phyloP scores from a whole-genome alignment of 1,140 invertebrate genomes.

The Rhagoletis zephyria region DNA sequence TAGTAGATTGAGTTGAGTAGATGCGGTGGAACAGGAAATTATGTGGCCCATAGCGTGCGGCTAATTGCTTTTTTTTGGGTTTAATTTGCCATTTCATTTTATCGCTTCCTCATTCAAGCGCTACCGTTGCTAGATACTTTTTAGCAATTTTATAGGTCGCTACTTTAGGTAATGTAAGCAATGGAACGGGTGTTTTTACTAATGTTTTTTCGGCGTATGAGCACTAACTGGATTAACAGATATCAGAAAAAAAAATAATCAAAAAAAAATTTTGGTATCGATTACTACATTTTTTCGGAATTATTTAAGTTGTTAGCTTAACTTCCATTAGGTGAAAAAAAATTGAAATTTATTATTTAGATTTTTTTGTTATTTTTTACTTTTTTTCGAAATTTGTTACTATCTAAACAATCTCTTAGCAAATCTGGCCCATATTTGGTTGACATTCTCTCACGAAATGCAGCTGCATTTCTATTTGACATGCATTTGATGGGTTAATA shows the following conservation, averaged over 20 bases:
- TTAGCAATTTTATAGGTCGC: neutral
- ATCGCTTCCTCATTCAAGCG: neutral
- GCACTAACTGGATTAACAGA: too few species aligned
- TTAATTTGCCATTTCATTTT: conserved; percentile 37
- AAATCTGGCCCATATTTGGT: too few species aligned
- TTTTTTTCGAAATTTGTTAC: too few species aligned
- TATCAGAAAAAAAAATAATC: neutral
- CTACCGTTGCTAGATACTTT: neutral
- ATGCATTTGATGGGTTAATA: neutral
- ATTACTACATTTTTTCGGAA: neutral
- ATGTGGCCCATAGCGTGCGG: neutral
- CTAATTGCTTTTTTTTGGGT: conserved; percentile 25
- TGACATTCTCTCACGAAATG: too few species aligned
- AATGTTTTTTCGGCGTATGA: neutral
- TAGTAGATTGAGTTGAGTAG: neutral
- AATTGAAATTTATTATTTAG: too few species aligned
- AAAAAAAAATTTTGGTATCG: neutral
- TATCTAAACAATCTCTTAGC: too few species aligned
- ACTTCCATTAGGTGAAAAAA: too few species aligned
- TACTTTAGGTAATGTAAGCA: neutral
- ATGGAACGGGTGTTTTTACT: neutral
- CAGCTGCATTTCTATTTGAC: neutral
- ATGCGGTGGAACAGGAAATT: neutral
- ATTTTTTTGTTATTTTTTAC: too few species aligned
- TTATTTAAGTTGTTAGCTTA: neutral